Evolutionary conservation across 2,113 vertebrate genomes (phyloP).

Genomic region (Oreochromis niloticus): DNA sequence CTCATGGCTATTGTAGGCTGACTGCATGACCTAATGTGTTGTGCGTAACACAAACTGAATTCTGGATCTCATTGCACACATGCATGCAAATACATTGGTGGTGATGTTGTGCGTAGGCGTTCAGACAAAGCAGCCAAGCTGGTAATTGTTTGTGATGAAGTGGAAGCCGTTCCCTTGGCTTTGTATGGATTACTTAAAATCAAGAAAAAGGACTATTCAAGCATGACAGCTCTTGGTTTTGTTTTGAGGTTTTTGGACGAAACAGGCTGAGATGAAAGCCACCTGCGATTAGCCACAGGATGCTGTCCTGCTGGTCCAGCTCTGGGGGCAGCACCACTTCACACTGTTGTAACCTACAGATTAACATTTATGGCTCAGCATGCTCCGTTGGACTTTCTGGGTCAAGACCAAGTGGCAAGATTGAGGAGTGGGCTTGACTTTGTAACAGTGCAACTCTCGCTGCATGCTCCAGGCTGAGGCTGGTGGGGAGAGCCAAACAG

Average conservation of each 20-base stretch:
- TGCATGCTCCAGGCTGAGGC: constrained; percentile 10
- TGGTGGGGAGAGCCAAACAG: constrained; percentile 17
- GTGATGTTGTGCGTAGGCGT: not conserved
- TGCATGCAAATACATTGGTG: not conserved
- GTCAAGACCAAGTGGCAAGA: constrained; percentile 60
- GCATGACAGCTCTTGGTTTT: not conserved
- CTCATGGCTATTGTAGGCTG: not conserved
- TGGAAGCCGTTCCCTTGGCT: not conserved
- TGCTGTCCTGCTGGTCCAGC: constrained; percentile 49
- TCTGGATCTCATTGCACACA: not conserved
- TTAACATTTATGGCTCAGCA: constrained; percentile 64
- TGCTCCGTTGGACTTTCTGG: constrained; percentile 61
- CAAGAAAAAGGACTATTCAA: not conserved
- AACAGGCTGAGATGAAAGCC: constrained; percentile 53
- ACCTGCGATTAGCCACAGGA: constrained; percentile 53
- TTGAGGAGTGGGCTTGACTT: constrained; percentile 44
- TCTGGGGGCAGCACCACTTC: constrained; percentile 37
- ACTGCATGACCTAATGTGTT: constrained; percentile 5
- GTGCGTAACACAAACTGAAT: constrained; percentile 1
- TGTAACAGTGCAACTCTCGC: constrained; percentile 29
- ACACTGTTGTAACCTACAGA: constrained; percentile 58
- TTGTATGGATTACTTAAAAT: not conserved
- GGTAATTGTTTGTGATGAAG: constrained; percentile 7
- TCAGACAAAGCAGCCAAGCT: not conserved
- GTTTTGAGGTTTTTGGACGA: constrained; percentile 20